Evolutionary conservation across 1,140 invertebrate species (phyloP).

Genomic region (Acyrthosiphon pisum): DNA sequence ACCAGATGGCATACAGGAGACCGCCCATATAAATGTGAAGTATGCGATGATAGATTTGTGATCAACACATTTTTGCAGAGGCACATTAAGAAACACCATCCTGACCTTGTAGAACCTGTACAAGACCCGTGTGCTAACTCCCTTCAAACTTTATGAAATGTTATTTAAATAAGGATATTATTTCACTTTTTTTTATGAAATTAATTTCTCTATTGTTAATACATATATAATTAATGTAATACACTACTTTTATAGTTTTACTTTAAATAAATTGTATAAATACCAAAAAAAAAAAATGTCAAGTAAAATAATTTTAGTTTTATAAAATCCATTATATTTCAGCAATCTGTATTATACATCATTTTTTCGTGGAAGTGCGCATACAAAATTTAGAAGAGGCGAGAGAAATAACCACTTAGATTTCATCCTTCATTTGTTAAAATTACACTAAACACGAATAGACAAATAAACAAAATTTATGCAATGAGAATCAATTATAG

Average conservation of each 20-base stretch:
- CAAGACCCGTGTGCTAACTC: not conserved
- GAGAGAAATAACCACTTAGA: not conserved
- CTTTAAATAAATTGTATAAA: not conserved
- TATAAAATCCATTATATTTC: not conserved
- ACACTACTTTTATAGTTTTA: conserved; percentile 14
- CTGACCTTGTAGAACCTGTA: conserved; percentile 10
- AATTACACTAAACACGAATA: not conserved
- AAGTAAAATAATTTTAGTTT: conserved; percentile 16
- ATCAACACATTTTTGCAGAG: conserved; percentile 76
- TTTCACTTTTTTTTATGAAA: conserved; percentile 20
- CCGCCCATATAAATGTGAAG: conserved; percentile 66
- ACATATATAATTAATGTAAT: not conserved
- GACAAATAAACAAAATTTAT: not conserved
- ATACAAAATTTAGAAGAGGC: not conserved
- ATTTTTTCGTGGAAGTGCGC: not conserved
- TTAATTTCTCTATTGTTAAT: conserved; percentile 33
- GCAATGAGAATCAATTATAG: not conserved
- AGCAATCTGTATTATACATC: not conserved
- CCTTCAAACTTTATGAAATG: conserved; percentile 41
- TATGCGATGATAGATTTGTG: conserved; percentile 66
- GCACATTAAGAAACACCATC: conserved; percentile 68
- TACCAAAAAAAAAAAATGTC: not conserved
- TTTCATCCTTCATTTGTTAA: conserved; percentile 11
- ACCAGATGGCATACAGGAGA: conserved; percentile 70
- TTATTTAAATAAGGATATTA: not conserved